A percentile compares a stretch with the other conserved stretches of the same genome.
Conservation (phyloP, 2,797 vertebrate species). For the Xenopus petersii region DNA sequence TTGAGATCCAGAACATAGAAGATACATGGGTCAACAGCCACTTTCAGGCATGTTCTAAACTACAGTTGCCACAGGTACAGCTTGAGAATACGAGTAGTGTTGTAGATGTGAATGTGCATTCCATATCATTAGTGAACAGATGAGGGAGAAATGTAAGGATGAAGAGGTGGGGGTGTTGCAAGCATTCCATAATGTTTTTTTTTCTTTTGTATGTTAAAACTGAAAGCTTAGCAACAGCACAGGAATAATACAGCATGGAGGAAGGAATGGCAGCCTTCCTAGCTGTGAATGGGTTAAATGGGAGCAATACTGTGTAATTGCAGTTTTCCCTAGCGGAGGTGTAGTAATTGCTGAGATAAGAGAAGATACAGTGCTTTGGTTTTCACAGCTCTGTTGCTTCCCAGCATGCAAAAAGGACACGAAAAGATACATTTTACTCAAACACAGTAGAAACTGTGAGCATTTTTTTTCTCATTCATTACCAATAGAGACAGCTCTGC, state of each 20-base stretch:
- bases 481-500: constrained; percentile 13
- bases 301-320: constrained; percentile 28
- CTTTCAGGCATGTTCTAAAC: too few relatives aligned
- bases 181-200: not conserved
- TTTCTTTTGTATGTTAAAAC: not conserved
- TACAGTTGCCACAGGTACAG: too few relatives aligned
- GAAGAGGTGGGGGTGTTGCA: too few relatives aligned
- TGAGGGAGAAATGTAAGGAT: too few relatives aligned
- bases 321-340: constrained; percentile 22
- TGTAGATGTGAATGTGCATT: too few relatives aligned
- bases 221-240: not conserved
- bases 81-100: too few relatives aligned
- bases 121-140: too few relatives aligned
- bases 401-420: constrained; percentile 27
- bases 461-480: constrained; percentile 11
- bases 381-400: constrained; percentile 20
- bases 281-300: constrained; percentile 24
- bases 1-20: too few relatives aligned
- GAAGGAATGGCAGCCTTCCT: not conserved
- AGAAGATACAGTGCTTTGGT: constrained; percentile 35
- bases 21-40: too few relatives aligned
- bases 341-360: constrained; percentile 41
- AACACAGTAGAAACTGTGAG: constrained; percentile 6
- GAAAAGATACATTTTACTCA: constrained; percentile 28
- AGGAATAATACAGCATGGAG: constrained; percentile 2